phyloP scores from a whole-genome alignment of 2,113 vertebrate genomes.

The Bothrops jararaca region DNA sequence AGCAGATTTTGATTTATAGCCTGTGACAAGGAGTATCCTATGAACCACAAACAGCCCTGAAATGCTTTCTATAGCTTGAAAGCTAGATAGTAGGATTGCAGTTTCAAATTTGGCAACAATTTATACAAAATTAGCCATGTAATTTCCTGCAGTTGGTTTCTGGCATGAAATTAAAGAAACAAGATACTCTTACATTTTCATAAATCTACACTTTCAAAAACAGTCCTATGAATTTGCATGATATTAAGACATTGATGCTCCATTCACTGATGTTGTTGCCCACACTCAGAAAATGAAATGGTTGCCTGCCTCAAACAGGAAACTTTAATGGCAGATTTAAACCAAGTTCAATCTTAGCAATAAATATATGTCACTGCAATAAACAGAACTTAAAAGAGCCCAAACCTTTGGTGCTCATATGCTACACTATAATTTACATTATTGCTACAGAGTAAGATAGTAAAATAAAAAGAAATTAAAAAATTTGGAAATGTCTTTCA shows the following conservation, averaged over 20 bases:
- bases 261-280: background rate
- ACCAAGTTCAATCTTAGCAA: background rate
- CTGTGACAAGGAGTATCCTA: background rate
- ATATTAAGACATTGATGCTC: background rate
- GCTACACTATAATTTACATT: background rate
- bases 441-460: slow-evolving; percentile 12
- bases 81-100: background rate
- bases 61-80: background rate
- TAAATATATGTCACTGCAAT: background rate
- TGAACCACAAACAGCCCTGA: background rate
- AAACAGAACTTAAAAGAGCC: background rate
- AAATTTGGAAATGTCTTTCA: background rate
- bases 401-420: background rate
- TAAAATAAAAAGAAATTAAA: background rate
- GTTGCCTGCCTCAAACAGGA: background rate
- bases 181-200: background rate
- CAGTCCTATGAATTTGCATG: background rate
- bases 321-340: background rate
- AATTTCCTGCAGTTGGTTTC: background rate
- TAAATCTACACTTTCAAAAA: background rate
- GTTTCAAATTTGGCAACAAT: background rate
- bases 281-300: background rate
- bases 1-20: background rate
- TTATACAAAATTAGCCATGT: background rate
- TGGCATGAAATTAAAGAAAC: background rate